Evolutionary conservation across 1,140 invertebrate species (phyloP).

Genomic region (Sipha flava): DNA sequence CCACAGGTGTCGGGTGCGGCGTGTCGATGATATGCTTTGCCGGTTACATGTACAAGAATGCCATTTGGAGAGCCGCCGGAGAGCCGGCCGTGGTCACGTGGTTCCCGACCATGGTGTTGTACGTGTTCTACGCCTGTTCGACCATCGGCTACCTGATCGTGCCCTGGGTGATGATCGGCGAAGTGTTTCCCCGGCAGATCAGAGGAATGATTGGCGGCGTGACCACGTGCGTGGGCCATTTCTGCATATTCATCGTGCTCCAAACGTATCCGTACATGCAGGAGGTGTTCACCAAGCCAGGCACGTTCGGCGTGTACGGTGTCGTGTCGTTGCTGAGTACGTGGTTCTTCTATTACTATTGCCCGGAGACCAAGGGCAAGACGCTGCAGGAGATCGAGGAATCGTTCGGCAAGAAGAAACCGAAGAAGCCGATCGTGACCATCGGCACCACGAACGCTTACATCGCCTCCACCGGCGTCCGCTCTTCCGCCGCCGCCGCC

Average conservation of each 20-base stretch:
- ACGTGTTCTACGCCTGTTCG: slow-evolving; percentile 54
- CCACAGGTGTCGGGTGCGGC: slow-evolving; percentile 54
- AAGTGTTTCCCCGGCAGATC: slow-evolving; percentile 57
- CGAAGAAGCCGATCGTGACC: slow-evolving; percentile 39
- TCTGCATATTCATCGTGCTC: slow-evolving; percentile 58
- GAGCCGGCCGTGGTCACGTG: slow-evolving; percentile 47
- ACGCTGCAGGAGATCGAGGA: slow-evolving; percentile 69
- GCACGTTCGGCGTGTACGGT: slow-evolving; percentile 57
- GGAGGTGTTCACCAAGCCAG: slow-evolving; percentile 48
- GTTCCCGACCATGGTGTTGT: slow-evolving; percentile 56
- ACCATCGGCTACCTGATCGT: slow-evolving; percentile 60
- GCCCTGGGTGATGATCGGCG: slow-evolving; percentile 66
- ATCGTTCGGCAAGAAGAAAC: slow-evolving; percentile 53
- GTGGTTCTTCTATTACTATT: slow-evolving; percentile 53
- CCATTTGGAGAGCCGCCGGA: slow-evolving; percentile 43
- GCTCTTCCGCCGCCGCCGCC: too few species aligned
- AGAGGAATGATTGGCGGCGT: slow-evolving; percentile 57
- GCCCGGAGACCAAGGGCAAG: slow-evolving; percentile 75
- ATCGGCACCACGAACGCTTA: background rate
- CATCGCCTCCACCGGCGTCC: background rate
- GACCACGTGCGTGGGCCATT: slow-evolving; percentile 56
- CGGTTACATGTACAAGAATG: slow-evolving; percentile 49
- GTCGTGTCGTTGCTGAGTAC: slow-evolving; percentile 49
- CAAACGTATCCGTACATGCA: slow-evolving; percentile 56
- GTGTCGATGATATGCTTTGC: slow-evolving; percentile 54